Percentiles rank a stretch among this genome's conserved stretches.
These are phyloP conservation scores for Litocranius walleri DNA, from an alignment of 2,113 vertebrate genomes.

Conservation along the genomic window DNA sequence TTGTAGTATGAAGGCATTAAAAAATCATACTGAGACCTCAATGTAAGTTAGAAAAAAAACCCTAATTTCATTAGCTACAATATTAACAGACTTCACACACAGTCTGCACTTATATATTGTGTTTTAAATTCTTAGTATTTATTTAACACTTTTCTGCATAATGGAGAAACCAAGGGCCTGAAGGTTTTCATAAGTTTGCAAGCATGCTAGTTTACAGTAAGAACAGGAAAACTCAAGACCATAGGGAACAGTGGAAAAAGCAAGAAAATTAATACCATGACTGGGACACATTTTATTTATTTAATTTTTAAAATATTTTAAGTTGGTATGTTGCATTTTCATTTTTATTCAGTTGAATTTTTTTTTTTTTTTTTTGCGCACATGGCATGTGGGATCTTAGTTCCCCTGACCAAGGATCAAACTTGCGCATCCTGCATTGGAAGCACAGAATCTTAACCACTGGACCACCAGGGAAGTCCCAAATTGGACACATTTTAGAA, in stretches of 20 bases:
- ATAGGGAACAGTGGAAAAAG: neutral
- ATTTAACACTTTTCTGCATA: neutral
- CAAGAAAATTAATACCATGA: neutral
- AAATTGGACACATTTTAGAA: neutral
- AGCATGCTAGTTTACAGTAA: neutral
- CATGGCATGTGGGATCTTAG: neutral
- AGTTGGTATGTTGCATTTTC: neutral
- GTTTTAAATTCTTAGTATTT: neutral
- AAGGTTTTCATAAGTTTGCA: neutral
- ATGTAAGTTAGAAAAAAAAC: neutral
- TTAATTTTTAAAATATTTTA: neutral
- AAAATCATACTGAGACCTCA: neutral
- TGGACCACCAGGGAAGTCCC: neutral
- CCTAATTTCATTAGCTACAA: neutral
- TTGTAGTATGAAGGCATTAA: neutral
- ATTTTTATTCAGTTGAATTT: neutral
- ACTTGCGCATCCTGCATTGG: fast-evolving
- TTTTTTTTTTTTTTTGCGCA: neutral
- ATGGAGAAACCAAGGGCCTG: neutral
- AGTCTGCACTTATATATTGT: neutral
- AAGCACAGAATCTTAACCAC: neutral
- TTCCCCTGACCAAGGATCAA: neutral
- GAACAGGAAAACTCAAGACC: neutral
- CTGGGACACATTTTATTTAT: neutral
- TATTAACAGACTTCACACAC: neutral